Evolutionary conservation across 2,888 invertebrate genomes (phyloP), one percentile per base, ranked within the genome.

Genomic region (Trachelus troglodyta): DNA sequence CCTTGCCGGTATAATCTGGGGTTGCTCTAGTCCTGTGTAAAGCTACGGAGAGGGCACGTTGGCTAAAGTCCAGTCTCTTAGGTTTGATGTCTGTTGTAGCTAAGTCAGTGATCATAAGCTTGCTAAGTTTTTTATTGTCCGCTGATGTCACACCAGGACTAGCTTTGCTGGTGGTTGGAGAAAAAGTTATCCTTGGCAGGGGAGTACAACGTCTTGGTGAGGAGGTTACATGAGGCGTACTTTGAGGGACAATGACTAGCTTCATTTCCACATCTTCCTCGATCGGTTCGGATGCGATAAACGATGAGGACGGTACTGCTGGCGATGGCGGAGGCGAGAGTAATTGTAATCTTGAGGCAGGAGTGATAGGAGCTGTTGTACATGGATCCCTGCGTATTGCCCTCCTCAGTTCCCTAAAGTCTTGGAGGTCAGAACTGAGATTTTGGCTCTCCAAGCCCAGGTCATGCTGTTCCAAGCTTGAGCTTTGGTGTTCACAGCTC

Each of bases 51-150:
- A 84, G 56, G 0, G 84, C 83, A 35, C 83, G 81, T 33, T 84
- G 85, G 81, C 85, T 87, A 77, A 91, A 91, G 77, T 90, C 88
- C 75, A 91, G 79, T 80, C 86, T 87, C 78, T 90, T 90, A 6
- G 90, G 90, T 76, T 87, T 89, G 37, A 87, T 89, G 0, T 77
- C 77, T 35, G 73, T 77, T 88, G 79, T 34, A 0, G 80, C 74
- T 35, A 83, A 37, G 75, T 88, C 87, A 30, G 82, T 81, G 74
- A 89, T 87, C n/a, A 79, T 83, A 33, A 89, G 81, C 40, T 86
- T 84, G 74, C 85, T 85, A 69, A 89, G 76, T 33, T 85, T 86
- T 12, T 80, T 81, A 69, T 84, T 85, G 33, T 87, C 87, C 1
- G 78, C 79, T 3, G 87, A 87, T n/a, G 79, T 82, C 15, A 83